Percentiles rank a stretch among this genome's conserved stretches.
Conservation (phyloP, 2,888 invertebrate species). For the Oeneis ivallda region DNA sequence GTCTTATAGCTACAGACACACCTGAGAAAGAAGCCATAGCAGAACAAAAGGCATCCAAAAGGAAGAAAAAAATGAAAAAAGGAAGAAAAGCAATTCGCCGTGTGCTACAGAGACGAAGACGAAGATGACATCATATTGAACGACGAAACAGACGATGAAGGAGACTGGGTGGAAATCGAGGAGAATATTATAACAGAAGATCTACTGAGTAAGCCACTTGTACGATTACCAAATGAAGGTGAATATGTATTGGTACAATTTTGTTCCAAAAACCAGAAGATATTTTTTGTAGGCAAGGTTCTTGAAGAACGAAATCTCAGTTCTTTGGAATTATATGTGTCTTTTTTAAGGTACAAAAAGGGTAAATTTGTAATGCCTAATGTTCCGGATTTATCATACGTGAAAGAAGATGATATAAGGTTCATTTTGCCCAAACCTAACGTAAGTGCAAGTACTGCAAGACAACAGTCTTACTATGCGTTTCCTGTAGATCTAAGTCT, state of each 20-base stretch:
- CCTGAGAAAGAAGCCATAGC: constrained; percentile 29
- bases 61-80: constrained; percentile 9
- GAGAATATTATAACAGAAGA: constrained; percentile 3
- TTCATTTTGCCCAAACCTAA: no score
- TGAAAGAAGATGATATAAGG: no score
- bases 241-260: constrained; percentile 3
- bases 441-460: no score
- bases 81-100: constrained; percentile 10
- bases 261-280: constrained; percentile 1
- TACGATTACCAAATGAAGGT: constrained; percentile 3
- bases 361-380: no score
- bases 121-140: constrained; percentile 7
- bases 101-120: constrained; percentile 14
- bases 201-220: constrained; percentile 1
- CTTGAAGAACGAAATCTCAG: constrained; percentile 1
- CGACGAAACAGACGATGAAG: constrained; percentile 3
- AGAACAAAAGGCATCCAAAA: constrained; percentile 8
- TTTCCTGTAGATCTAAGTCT: no score
- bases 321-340: no score
- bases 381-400: no score
- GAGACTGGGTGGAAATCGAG: constrained; percentile 3
- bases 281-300: constrained; percentile 3
- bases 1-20: constrained; percentile 37
- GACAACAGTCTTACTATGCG: no score
- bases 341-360: no score